phyloP scores from a whole-genome alignment of 2,888 invertebrate genomes.

The Lithosia quadra region DNA sequence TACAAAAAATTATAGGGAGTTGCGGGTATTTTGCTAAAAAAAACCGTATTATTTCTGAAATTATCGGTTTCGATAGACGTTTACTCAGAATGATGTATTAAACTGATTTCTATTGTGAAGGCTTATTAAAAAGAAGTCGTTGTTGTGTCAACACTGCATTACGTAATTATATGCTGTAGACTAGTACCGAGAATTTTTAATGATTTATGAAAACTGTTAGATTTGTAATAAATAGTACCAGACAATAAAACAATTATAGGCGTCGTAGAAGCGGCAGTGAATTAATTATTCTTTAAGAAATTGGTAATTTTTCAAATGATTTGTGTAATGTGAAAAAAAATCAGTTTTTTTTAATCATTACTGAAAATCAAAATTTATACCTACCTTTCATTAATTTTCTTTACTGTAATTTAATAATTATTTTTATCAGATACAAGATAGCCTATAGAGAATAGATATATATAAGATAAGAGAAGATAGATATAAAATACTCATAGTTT shows the following conservation, averaged over 20 bases:
- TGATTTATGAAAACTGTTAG: not conserved
- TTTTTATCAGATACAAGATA: no score
- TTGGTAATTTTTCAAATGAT: no score
- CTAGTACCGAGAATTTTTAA: not conserved
- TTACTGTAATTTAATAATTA: no score
- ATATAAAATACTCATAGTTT: no score
- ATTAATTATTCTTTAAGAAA: no score
- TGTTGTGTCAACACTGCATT: not conserved
- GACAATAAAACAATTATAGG: not conserved
- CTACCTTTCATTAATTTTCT: no score
- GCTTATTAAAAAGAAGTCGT: not conserved
- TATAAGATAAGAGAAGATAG: no score
- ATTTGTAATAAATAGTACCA: not conserved
- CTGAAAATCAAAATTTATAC: no score
- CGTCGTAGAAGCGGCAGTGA: not conserved
- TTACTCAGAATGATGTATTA: not conserved
- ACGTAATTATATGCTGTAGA: not conserved
- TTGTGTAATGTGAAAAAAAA: no score
- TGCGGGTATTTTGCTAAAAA: constrained; percentile 10
- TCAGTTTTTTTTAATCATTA: no score
- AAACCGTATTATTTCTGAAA: not conserved
- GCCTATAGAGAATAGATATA: no score
- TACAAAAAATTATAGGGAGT: constrained; percentile 17
- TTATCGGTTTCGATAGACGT: not conserved
- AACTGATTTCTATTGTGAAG: not conserved